Percentiles rank a stretch among this genome's conserved stretches.
Conservation (phyloP, 2,113 vertebrate species). For the Phrynosoma platyrhinos region DNA sequence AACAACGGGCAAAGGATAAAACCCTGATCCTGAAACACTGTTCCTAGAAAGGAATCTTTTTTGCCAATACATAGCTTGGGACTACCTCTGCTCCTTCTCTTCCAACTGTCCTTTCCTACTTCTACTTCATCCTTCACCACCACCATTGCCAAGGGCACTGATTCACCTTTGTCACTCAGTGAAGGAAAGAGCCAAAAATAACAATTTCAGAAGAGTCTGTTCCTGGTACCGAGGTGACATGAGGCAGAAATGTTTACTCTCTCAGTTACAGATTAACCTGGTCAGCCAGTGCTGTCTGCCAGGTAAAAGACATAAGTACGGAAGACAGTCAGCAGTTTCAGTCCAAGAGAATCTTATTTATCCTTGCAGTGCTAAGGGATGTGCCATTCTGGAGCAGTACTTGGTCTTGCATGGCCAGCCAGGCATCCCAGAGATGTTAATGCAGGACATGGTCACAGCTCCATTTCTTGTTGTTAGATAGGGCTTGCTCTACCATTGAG, state of each 20-base stretch:
- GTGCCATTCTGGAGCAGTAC: background rate
- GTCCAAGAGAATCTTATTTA: background rate
- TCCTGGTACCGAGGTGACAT: conserved; percentile 27
- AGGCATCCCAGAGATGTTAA: background rate
- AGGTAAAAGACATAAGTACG: background rate
- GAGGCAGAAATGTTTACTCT: conserved; percentile 40
- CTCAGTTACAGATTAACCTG: conserved; percentile 24
- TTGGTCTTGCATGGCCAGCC: background rate
- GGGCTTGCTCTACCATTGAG: background rate
- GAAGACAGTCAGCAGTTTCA: background rate
- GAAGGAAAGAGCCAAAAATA: conserved; percentile 32
- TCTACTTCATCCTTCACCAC: background rate
- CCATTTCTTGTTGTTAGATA: background rate
- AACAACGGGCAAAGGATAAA: background rate
- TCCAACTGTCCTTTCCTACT: background rate
- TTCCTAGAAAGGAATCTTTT: background rate
- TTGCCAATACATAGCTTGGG: conserved; percentile 3
- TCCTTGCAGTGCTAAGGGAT: too few relatives aligned
- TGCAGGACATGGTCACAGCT: background rate
- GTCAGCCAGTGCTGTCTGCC: background rate
- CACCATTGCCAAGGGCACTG: conserved; percentile 6
- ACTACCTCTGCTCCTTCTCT: background rate
- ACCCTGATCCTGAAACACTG: background rate
- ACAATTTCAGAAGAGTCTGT: conserved; percentile 35
- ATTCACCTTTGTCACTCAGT: conserved; percentile 14